These are phyloP conservation scores for Jordanella pulchra DNA, from an alignment of 2,797 vertebrate genomes.

Conservation along the genomic window DNA sequence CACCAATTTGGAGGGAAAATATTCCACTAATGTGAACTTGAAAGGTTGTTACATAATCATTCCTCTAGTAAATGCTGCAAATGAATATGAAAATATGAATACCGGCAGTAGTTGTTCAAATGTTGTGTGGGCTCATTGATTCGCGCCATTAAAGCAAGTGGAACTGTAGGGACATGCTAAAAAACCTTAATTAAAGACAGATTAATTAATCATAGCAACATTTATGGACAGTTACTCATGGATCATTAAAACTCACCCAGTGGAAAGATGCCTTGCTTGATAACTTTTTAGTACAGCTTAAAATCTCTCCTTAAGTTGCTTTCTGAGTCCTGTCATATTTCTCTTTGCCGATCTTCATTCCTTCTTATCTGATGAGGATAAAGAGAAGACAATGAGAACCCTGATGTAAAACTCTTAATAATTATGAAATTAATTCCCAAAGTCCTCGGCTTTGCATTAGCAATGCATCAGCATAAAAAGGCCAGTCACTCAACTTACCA, in stretches of 20 bases:
- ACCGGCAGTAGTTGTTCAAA: neutral
- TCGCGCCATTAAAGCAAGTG: slow-evolving; percentile 55
- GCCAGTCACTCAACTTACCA: slow-evolving; percentile 6
- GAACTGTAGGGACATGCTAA: slow-evolving; percentile 49
- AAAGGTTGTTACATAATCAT: neutral
- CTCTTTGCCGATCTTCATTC: neutral
- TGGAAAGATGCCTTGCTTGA: neutral
- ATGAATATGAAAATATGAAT: neutral
- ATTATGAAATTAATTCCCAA: slow-evolving; percentile 36
- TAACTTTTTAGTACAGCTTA: neutral
- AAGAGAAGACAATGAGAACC: slow-evolving; percentile 10
- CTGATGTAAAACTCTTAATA: slow-evolving; percentile 40
- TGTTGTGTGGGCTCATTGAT: slow-evolving; percentile 60
- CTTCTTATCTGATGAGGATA: slow-evolving; percentile 12
- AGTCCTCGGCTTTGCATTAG: slow-evolving; percentile 18
- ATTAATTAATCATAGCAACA: slow-evolving; percentile 50
- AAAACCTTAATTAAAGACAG: slow-evolving; percentile 39
- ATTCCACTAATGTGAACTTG: neutral
- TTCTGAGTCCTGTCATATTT: slow-evolving; percentile 3
- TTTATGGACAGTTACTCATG: slow-evolving; percentile 49
- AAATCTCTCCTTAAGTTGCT: slow-evolving; percentile 6
- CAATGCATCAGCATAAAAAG: slow-evolving; percentile 30
- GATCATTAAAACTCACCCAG: slow-evolving; percentile 16
- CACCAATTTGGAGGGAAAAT: too few species aligned
- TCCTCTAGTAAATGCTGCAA: neutral